Percentiles rank a stretch among this genome's conserved stretches.
Conservation (phyloP, 2,888 invertebrate species). For the Cylindroiulus punctatus region DNA sequence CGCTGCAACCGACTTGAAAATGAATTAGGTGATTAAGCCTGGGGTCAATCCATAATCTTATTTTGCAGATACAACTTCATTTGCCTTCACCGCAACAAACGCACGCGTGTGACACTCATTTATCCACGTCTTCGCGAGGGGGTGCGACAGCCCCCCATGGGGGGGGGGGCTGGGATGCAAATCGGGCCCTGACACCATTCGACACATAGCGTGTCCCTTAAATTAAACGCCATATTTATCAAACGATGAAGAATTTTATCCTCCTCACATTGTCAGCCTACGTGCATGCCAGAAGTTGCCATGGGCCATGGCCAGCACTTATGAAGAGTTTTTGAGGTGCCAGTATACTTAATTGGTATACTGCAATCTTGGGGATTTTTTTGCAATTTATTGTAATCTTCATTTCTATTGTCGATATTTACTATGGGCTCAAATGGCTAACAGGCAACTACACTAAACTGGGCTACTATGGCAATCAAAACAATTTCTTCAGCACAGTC, state of each 20-base stretch:
- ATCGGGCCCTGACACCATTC: conserved; percentile 26
- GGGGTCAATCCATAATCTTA: conserved; percentile 34
- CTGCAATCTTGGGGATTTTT: too few species aligned
- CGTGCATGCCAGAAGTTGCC: too few species aligned
- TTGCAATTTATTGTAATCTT: too few species aligned
- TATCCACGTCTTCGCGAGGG: conserved; percentile 5
- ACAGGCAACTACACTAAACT: too few species aligned
- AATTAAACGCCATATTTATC: conserved; percentile 3
- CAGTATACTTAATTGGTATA: too few species aligned
- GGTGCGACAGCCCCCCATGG: neutral
- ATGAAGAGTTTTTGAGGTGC: too few species aligned
- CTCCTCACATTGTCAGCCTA: too few species aligned
- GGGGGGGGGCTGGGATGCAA: neutral
- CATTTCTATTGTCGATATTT: too few species aligned
- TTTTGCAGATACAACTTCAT: conserved; percentile 28
- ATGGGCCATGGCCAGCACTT: too few species aligned
- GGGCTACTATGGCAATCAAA: too few species aligned
- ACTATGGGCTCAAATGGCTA: too few species aligned
- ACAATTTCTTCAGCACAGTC: too few species aligned
- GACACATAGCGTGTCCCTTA: neutral
- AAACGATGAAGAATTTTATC: neutral
- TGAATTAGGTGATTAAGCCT: conserved; percentile 34
- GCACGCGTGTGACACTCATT: conserved; percentile 32
- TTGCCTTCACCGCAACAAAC: conserved; percentile 5
- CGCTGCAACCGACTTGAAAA: conserved; percentile 34